These are phyloP conservation scores for Enteromius unitaeniatus DNA, from an alignment of 2,797 vertebrate genomes.

Conservation along the genomic window DNA sequence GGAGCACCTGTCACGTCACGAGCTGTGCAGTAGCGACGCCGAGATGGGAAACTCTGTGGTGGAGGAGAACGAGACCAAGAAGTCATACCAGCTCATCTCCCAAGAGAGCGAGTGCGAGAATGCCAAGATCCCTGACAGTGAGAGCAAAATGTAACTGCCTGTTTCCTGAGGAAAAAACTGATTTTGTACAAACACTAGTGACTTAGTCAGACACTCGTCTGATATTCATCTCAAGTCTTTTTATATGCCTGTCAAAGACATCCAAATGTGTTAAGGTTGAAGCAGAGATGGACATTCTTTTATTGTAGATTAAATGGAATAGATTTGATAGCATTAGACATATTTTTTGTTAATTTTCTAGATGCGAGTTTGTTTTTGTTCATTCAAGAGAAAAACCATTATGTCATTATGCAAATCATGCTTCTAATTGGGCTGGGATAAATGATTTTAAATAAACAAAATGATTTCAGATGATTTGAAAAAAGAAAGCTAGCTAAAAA, in stretches of 20 bases:
- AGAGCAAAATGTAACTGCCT: slow-evolving; percentile 91
- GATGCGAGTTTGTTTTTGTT: not conserved
- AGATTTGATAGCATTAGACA: not conserved
- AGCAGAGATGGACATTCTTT: slow-evolving; percentile 7
- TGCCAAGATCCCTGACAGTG: slow-evolving; percentile 83
- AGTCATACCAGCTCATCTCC: slow-evolving; percentile 88
- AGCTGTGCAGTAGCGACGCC: slow-evolving; percentile 84
- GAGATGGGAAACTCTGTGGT: slow-evolving; percentile 90
- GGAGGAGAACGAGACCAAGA: slow-evolving; percentile 91
- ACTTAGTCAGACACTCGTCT: slow-evolving; percentile 15
- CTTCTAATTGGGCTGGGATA: not conserved
- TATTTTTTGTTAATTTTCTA: not conserved
- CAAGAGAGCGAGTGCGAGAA: slow-evolving; percentile 86
- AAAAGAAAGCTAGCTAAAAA: not conserved
- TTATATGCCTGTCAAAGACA: slow-evolving; percentile 17
- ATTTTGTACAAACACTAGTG: slow-evolving; percentile 29
- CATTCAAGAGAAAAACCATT: not conserved
- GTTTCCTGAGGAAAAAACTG: slow-evolving; percentile 15
- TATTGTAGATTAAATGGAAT: slow-evolving; percentile 9
- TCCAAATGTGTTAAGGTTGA: not conserved
- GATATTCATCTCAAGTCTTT: slow-evolving; percentile 31
- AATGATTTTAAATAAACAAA: not conserved
- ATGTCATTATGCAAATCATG: not conserved
- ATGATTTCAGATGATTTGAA: not conserved
- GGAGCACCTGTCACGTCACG: slow-evolving; percentile 91